Base-by-base conservation (phyloP, 2,113 vertebrate genomes). In the Tragelaphus scriptus region DNA sequence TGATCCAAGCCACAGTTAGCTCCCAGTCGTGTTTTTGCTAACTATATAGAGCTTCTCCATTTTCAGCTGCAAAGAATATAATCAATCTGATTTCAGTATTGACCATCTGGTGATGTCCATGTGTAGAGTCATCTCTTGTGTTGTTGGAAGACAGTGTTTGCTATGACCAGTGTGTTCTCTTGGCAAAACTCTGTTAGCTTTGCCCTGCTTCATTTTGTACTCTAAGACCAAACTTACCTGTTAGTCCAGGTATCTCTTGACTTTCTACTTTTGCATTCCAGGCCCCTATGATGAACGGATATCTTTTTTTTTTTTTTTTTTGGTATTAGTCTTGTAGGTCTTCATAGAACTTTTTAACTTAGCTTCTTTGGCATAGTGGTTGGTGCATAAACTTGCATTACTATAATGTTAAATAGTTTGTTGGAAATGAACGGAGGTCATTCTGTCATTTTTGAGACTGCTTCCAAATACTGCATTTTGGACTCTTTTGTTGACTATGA, bases 11-110 rank as follows among this genome's bases (percentile, higher is more conserved):
- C 19, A 71, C 19, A 71, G n/a, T 71, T 23, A 23, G 17, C n/a
- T 71, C n/a, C n/a, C 0, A 0, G 68, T 71, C 0, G 0, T 71
- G 68, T 71, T 71, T 71, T 71, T 6, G 19, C 68, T 71, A 21
- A 36, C 68, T 71, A 23, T 23, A 36, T 36, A 71, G n/a, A 6
- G 68, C n/a, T 1, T 36, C 68, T 71, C 68, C 68, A 71, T 36
- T 11, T 71, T 71, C 19, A 36, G n/a, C 65, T 71, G n/a, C 9
- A 71, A 71, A 36, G 65, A 36, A 36, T 71, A 36, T 36, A 36
- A 71, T 71, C n/a, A 71, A 36, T 71, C 65, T 36, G n/a, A 71
- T 23, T 71, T 71, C 1, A 4, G 17, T 36, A 36, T 2, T 71
- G 65, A 36, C 65, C 65, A 71, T 71, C 65, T 71, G n/a, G n/a